Evolutionary conservation across 2,113 vertebrate species (phyloP).

Genomic region (Tupaia chinensis): DNA sequence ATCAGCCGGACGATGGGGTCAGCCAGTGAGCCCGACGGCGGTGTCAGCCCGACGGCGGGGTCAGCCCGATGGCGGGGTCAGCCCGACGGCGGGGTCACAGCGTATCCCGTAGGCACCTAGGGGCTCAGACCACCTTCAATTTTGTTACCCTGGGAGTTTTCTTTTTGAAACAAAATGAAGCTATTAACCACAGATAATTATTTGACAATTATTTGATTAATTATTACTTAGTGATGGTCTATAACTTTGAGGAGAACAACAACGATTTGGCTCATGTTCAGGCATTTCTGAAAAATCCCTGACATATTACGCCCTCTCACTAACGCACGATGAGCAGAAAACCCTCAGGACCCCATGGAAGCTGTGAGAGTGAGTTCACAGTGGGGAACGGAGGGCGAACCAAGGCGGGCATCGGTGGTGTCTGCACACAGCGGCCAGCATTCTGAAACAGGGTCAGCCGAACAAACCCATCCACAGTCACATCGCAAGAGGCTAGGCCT

Average conservation of each 20-base stretch:
- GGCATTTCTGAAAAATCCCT: not conserved
- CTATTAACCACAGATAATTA: not conserved
- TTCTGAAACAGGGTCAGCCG: not conserved
- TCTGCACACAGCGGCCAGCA: not conserved
- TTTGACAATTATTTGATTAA: not conserved
- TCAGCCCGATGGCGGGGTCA: no score
- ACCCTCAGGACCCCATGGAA: not conserved
- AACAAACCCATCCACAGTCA: not conserved
- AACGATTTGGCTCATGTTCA: not conserved
- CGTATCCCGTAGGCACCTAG: not conserved
- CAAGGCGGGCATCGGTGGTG: no score
- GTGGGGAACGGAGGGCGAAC: not conserved
- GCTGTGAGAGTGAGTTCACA: not conserved
- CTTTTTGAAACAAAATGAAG: not conserved
- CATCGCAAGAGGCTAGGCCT: no score
- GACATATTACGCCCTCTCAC: not conserved
- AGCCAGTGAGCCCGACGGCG: no score
- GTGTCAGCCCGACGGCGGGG: no score
- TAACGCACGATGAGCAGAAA: not conserved
- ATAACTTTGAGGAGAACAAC: not conserved
- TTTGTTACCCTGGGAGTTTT: not conserved
- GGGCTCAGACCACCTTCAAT: not conserved
- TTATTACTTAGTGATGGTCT: not conserved
- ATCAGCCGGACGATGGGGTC: no score
- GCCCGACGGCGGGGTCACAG: no score